Base-by-base conservation (phyloP, 2,888 invertebrate species). In the Phoenoteleia sp. region DNA sequence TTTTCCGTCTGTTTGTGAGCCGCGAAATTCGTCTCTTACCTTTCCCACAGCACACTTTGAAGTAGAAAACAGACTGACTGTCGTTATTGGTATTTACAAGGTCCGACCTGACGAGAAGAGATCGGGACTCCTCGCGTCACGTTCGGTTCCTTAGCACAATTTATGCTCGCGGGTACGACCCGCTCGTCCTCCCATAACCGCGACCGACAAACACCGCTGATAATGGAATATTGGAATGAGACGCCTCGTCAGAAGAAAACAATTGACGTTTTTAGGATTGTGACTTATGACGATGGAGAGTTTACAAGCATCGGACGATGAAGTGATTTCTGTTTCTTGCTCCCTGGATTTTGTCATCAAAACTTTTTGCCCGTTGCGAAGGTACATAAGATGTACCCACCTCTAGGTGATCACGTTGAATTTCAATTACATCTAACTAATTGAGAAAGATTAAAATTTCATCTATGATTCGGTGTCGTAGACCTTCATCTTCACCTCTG, bases 1-100 rank as follows among this genome's bases (percentile, higher is more conserved):
- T n/a, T n/a, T n/a, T n/a, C n/a, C n/a, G n/a, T n/a, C n/a, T n/a
- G n/a, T n/a, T n/a, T n/a, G n/a, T n/a, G n/a, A 69, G 60, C 58
- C 82, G 79, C 79, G 82, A 77, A 85, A 85, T 81, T 85, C 82
- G 76, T 79, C 77, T 81, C 85, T 75, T 76, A 66, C 81, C 86
- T 83, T 87, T 85, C 87, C 85, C 86, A 86, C 87, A 86, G 80
- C 83, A 84, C 83, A 86, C 86, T 87, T 88, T 77, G 45, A 66
- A 36, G 64, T 72, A 77, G 79, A 74, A 81, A 85, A 77, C 85
- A 36, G 75, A 80, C 60, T 72, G 85, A 77, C 72, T 76, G 71
- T 80, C 82, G 80, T 66, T 80, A 83, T 86, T 80, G 74, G 80
- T 76, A 66, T 81, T 86, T 75, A 71, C 82, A 81, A 82, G 84